Evolutionary conservation across 2,888 invertebrate genomes (phyloP).

Genomic region (Spisula solida): DNA sequence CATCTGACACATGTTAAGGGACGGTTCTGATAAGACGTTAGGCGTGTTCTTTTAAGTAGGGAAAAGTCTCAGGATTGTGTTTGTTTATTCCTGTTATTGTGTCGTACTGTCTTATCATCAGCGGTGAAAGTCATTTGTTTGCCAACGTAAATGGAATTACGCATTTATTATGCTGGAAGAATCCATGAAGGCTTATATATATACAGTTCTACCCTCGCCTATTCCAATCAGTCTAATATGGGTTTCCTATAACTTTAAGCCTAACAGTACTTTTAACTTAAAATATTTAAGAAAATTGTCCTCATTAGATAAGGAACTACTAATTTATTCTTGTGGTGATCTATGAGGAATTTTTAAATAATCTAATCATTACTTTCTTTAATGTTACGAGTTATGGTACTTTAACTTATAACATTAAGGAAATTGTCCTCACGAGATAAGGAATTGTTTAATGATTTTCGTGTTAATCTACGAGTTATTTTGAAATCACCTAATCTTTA

Average conservation of each 20-base stretch:
- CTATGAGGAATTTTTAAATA: too few relatives aligned
- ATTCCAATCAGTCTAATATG: not conserved
- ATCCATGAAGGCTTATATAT: not conserved
- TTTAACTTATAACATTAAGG: too few relatives aligned
- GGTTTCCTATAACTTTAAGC: not conserved
- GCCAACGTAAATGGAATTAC: not conserved
- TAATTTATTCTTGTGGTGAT: too few relatives aligned
- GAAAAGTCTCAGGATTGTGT: not conserved
- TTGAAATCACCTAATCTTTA: too few relatives aligned
- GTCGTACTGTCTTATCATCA: not conserved
- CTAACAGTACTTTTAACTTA: not conserved
- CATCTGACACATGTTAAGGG: conserved; percentile 38
- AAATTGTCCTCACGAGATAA: too few relatives aligned
- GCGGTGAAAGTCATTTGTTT: conserved; percentile 14
- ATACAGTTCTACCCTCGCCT: not conserved
- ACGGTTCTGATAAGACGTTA: conserved; percentile 12
- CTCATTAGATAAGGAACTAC: not conserved
- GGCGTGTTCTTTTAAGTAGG: not conserved
- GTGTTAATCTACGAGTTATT: too few relatives aligned
- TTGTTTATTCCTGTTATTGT: not conserved
- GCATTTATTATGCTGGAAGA: conserved; percentile 2
- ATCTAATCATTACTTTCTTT: too few relatives aligned
- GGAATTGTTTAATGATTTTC: too few relatives aligned
- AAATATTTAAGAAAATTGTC: conserved; percentile 1
- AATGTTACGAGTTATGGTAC: too few relatives aligned